Conservation (phyloP, 2,888 invertebrate species). For the Agrotis exclamationis region DNA sequence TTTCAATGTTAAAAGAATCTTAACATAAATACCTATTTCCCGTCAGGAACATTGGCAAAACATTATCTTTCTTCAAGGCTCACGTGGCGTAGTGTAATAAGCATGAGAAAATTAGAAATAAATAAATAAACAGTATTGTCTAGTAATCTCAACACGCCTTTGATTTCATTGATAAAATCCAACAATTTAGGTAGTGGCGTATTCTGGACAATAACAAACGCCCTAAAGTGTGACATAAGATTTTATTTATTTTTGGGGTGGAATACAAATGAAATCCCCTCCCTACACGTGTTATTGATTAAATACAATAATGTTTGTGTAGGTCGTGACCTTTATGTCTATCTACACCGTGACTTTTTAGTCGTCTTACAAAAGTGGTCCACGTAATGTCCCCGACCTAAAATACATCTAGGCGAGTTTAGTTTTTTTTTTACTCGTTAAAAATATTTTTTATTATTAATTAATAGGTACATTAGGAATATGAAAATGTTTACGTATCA, state of each 20-base stretch:
- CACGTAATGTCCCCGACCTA: too few relatives aligned
- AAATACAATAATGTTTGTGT: constrained; percentile 35
- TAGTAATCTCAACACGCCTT: background rate
- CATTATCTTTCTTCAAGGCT: constrained; percentile 19
- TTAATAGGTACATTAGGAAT: too few relatives aligned
- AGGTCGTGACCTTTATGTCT: constrained; percentile 50
- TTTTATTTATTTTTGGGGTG: constrained; percentile 10
- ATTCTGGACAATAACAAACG: constrained; percentile 10
- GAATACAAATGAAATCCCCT: constrained; percentile 22
- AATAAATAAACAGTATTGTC: constrained; percentile 31
- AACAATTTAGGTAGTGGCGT: background rate
- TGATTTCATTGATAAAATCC: constrained; percentile 9
- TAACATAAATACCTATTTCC: constrained; percentile 43
- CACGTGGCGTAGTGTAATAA: too few relatives aligned
- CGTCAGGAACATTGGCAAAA: constrained; percentile 22
- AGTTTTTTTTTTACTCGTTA: too few relatives aligned
- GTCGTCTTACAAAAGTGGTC: too few relatives aligned
- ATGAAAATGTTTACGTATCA: too few relatives aligned
- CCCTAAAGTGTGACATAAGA: constrained; percentile 11
- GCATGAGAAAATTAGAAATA: constrained; percentile 14
- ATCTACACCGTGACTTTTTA: too few relatives aligned
- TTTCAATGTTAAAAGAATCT: background rate
- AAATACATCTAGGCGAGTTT: too few relatives aligned
- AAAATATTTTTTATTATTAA: too few relatives aligned
- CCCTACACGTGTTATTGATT: constrained; percentile 33